Evolutionary conservation across 2,113 vertebrate genomes (phyloP), one percentile per base, ranked within the genome.

Genomic region (Chrysemys picta): DNA sequence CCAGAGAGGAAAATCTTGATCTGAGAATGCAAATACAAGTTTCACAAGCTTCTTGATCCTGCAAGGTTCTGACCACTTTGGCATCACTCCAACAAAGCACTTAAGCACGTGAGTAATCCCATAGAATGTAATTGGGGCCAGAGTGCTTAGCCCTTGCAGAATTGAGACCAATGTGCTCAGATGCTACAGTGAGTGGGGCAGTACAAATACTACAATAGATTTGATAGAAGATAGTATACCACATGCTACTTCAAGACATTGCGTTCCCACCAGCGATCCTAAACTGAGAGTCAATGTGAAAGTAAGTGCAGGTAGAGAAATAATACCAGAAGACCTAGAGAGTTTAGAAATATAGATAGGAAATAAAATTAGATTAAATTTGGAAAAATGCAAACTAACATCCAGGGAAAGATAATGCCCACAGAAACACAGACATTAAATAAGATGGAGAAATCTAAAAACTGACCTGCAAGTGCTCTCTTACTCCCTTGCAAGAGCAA

Each of bases 281-380:
- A 82, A 96, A 93, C 96, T 95, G 96, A 97, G 96, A 97, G 94
- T 95, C 96, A 97, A 96, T 97, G 97, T 97, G 96, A 96, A 97
- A 96, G 95, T 97, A 94, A 97, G 96, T 92, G 97, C 97, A 93
- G 96, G 96, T 3, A 97, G 96, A 96, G 96, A 97, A 97, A 96
- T 96, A 97, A 97, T 62, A 31, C 29, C 96, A 97, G 96, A 92
- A 96, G 95, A 97, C 96, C 95, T 90, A 90, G 79, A 96, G 89
- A 96, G 92, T 96, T 97, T 96, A 96, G 97, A 95, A 97, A 95
- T 95, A 95, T 83, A 94, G 93, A 78, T 80, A 93, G 90, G 85
- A 96, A 96, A 95, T 81, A 97, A 96, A 97, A 95, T 96, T 97
- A 97, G 96, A 96, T 93, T 94, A 79, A 14, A 88, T 85, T 94